Base-by-base conservation (phyloP, 2,888 invertebrate genomes). In the Orthosia incerta region DNA sequence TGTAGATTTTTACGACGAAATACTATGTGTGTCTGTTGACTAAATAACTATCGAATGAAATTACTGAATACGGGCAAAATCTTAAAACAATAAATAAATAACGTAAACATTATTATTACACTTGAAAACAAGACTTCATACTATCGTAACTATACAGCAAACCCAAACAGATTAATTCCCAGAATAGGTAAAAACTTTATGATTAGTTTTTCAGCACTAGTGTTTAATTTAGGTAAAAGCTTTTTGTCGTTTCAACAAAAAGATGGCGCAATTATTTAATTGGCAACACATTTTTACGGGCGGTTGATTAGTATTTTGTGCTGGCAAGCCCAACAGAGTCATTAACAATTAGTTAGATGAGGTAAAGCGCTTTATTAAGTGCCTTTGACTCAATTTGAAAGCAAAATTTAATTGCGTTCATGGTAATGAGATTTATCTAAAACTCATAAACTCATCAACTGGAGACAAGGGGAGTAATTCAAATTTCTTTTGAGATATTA, bases 251-350 rank as follows among this genome's bases (percentile, higher is more conserved):
- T 60, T 55, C 23, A 66, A 23, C 20, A 63, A 75, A 77, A 67
- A 51, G 3, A 73, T 66, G 71, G 56, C 57, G 48, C 65, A 65
- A 66, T 80, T 71, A 76, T 71, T 80, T 73, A 68, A 80, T 80
- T 83, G 76, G 80, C 72, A 76, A 82, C 68, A 82, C 62, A 68
- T 68, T 82, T 75, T 79, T 57, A 79, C 67, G 39, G 51, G 26
- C 31, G 46, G 20, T 71, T 60, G 76, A 79, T 67, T 60, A 73
- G 57, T 71, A 75, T 79, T 82, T 76, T 65, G 55, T 31, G 72
- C 76, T 76, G 79, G 76, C 70, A 82, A 76, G 60, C 59, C 75
- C 56, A 53, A 62, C 48, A 26, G 46, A n/a, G 60, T 26, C 31
- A 65, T 71, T 71, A 71, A 53, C 63, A 69, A 71, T 78, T 81